Base-by-base conservation (phyloP, 37 sponge, comb jelly and placozoan species). In the Geodia barretti region DNA sequence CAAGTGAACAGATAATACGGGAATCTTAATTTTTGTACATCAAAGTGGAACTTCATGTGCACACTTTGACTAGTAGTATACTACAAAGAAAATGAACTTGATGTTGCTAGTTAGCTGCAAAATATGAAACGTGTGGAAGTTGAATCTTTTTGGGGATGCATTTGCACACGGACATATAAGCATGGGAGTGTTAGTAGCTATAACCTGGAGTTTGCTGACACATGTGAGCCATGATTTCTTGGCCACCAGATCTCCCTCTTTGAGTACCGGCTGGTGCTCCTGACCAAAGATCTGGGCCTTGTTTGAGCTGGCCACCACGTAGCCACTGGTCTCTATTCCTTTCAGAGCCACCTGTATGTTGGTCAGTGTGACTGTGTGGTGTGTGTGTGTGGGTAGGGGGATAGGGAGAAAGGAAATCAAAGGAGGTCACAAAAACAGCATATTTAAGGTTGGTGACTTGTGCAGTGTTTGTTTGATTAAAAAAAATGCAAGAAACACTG, bases 331-430 rank as follows among this genome's bases (percentile, higher is more conserved):
- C 79, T 93, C 95, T 35, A 86, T 66, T 19, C 91, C 96, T 65
- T 93, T 85, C 2, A 96, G 81, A 2, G 86, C 89, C 39, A 96
- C 43, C 81, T 96, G 96, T 7, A 83, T 90, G 86, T 96, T 96
- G 34, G 64, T 74, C 41, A 93, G 68, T 41, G 87, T 87, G 34
- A 96, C 96, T 95, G 70, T 30, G 59, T 0, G 60, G 3, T 19
- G 39, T 4, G 60, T 20, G 68, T 17, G 1, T n/a, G n/a, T n/a
- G n/a, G n/a, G n/a, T n/a, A n/a, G n/a, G 29, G 0, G 33, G 1
- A 17, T 24, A 64, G 31, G 26, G 1, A 37, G 31, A 59, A 4
- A 58, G 67, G 7, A 7, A 60, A 31, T 60, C 29, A 33, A 79
- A 26, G 32, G 21, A 42, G 9, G 29, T 39, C 43, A 28, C 76